phyloP scores from a whole-genome alignment of 2,797 vertebrate genomes.

The Acestrorhynchus altus region DNA sequence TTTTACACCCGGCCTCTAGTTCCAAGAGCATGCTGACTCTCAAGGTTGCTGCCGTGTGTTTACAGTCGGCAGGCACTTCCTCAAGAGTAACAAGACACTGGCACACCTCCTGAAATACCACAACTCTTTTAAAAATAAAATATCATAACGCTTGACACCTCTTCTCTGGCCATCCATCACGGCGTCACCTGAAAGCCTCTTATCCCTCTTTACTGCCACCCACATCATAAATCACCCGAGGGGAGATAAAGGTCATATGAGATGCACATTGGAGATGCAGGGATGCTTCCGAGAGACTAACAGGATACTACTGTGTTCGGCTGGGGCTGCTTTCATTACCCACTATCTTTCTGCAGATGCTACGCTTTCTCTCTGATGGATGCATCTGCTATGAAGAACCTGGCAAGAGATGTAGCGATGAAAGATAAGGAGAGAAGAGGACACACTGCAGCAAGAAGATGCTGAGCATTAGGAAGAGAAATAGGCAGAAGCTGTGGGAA shows the following conservation, averaged over 20 bases:
- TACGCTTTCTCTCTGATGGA: slow-evolving; percentile 59
- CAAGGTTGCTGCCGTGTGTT: slow-evolving; percentile 10
- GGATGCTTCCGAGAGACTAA: slow-evolving; percentile 52
- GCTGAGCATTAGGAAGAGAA: neutral
- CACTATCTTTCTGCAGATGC: slow-evolving; percentile 66
- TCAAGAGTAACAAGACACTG: slow-evolving; percentile 28
- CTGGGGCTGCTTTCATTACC: slow-evolving; percentile 66
- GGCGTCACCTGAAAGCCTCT: slow-evolving; percentile 51
- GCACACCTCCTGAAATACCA: slow-evolving; percentile 16
- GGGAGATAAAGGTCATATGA: slow-evolving; percentile 40
- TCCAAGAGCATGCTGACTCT: neutral
- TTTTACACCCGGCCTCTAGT: neutral
- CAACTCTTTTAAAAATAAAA: slow-evolving; percentile 53
- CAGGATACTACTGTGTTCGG: slow-evolving; percentile 62
- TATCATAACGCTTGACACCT: slow-evolving; percentile 41
- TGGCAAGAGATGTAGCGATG: neutral
- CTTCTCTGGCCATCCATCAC: slow-evolving; percentile 46
- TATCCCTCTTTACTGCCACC: slow-evolving; percentile 52
- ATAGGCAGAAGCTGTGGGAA: neutral
- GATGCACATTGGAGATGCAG: slow-evolving; percentile 19
- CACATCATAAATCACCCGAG: slow-evolving; percentile 58
- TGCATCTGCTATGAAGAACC: slow-evolving; percentile 17
- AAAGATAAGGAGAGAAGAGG: slow-evolving; percentile 20
- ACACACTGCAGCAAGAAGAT: neutral
- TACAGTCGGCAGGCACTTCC: slow-evolving; percentile 41